phyloP scores from a whole-genome alignment of 2,113 vertebrate species.

The Columbina picui region DNA sequence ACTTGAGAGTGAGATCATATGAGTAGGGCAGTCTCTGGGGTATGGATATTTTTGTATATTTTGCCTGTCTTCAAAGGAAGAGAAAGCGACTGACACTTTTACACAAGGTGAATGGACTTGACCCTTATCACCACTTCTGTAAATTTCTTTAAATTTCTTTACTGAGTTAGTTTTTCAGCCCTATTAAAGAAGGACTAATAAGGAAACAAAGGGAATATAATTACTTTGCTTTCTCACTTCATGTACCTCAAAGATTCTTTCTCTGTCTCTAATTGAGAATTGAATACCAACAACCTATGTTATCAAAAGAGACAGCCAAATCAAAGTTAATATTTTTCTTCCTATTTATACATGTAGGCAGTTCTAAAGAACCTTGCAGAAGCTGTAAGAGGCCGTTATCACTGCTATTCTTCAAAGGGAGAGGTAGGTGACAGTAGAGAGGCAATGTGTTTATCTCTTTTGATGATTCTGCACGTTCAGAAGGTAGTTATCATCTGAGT shows the following conservation, averaged over 20 bases:
- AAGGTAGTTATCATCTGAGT: neutral
- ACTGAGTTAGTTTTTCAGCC: neutral
- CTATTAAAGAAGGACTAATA: neutral
- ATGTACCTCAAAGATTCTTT: neutral
- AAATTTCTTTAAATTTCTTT: neutral
- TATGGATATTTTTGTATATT: neutral
- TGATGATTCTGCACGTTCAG: neutral
- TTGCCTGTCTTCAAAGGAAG: neutral
- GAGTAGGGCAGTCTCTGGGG: neutral
- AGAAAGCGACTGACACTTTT: neutral
- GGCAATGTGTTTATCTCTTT: neutral
- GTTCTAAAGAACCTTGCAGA: constrained; percentile 75
- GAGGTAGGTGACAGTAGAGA: constrained; percentile 68
- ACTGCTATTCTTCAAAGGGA: constrained; percentile 72
- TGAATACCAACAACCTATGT: neutral
- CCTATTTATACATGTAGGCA: constrained; percentile 21
- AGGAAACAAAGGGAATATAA: neutral
- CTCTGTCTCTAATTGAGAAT: neutral
- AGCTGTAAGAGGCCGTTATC: constrained; percentile 72
- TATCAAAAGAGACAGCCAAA: neutral
- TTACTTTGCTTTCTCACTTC: neutral
- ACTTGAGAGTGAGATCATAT: neutral
- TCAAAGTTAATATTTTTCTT: neutral
- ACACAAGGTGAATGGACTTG: neutral
- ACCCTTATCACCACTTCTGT: neutral